Base-by-base conservation (phyloP, 2,888 invertebrate genomes). In the Torymus tubicola region DNA sequence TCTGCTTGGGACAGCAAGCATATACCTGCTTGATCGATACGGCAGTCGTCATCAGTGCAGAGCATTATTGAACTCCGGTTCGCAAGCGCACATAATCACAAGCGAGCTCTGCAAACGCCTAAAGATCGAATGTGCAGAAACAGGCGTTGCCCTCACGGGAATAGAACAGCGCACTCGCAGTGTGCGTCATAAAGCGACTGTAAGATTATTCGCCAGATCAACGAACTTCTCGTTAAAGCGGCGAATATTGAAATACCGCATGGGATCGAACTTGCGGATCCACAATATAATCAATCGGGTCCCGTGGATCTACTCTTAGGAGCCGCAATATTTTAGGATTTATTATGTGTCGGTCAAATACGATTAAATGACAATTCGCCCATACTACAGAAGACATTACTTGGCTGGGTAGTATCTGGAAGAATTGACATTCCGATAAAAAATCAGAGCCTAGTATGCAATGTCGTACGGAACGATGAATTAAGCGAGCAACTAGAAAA, bases 241-340 rank as follows among this genome's bases (percentile, higher is more conserved):
- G 12, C 13, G 0, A 1, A 61, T 0, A 4, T 83, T 5, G 18
- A 57, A 2, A 78, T 83, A 24, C 82, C 83, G 0, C 1, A 16
- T 0, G 67, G 69, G 11, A 55, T 78, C 0, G 24, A 71, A 16
- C 58, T 81, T 8, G 80, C 82, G 0, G 82, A 81, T 78, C 73
- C 79, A 3, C 0, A 21, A 0, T 80, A 74, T 24, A 5, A 78
- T 21, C 3, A 16, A 13, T 63, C 80, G 0, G 4, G 69, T 1
- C 42, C 57, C 14, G 24, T 81, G 1, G 75, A 82, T 64, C 53
- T 63, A 10, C 24, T 79, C 3, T n/a, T n/a, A n/a, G n/a, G n/a
- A n/a, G n/a, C n/a, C n/a, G n/a, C n/a, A n/a, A n/a, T n/a, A n/a
- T n/a, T n/a, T n/a, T n/a, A n/a, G n/a, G n/a, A n/a, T n/a, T n/a